A percentile compares a stretch with the other conserved stretches of the same genome.
phyloP scores from a whole-genome alignment of 2,113 vertebrate genomes.

The Sphaerodactylus townsendi region DNA sequence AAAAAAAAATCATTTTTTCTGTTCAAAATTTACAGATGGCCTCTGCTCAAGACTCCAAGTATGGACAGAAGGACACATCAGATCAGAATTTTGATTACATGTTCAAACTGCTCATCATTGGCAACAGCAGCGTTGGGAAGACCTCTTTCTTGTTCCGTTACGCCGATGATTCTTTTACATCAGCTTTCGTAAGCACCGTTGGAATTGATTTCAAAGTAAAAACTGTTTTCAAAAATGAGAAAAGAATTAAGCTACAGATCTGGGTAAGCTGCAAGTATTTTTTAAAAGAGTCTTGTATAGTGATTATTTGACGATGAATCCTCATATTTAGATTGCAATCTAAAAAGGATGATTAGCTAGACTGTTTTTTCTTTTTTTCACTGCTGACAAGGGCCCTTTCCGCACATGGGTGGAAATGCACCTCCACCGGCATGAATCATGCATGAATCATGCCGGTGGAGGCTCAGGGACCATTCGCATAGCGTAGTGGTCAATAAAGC shows the following conservation, averaged over 20 bases:
- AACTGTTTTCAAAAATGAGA: conserved; percentile 97
- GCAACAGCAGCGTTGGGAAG: conserved; percentile 94
- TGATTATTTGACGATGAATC: background rate
- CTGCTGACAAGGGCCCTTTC: background rate
- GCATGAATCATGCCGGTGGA: too few relatives aligned
- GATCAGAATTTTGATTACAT: conserved; percentile 97
- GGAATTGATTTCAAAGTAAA: conserved; percentile 99
- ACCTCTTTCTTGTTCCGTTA: conserved; percentile 97
- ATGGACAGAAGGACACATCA: conserved; percentile 86
- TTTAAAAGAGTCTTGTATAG: background rate
- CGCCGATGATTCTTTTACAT: conserved; percentile 95
- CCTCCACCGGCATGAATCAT: too few relatives aligned
- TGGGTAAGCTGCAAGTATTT: conserved; percentile 83
- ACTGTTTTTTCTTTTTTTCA: background rate
- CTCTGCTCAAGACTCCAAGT: conserved; percentile 85
- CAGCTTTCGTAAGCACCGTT: conserved; percentile 97
- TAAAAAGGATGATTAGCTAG: too few relatives aligned
- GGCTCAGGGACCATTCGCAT: too few relatives aligned
- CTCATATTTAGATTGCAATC: background rate
- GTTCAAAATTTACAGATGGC: conserved; percentile 80
- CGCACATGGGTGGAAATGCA: too few relatives aligned
- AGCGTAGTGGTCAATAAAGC: too few relatives aligned
- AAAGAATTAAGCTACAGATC: conserved; percentile 98
- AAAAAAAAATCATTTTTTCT: background rate
- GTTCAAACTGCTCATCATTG: conserved; percentile 94